Evolutionary conservation across 2,797 vertebrate genomes (phyloP).

Genomic region (Tragelaphus oryx): DNA sequence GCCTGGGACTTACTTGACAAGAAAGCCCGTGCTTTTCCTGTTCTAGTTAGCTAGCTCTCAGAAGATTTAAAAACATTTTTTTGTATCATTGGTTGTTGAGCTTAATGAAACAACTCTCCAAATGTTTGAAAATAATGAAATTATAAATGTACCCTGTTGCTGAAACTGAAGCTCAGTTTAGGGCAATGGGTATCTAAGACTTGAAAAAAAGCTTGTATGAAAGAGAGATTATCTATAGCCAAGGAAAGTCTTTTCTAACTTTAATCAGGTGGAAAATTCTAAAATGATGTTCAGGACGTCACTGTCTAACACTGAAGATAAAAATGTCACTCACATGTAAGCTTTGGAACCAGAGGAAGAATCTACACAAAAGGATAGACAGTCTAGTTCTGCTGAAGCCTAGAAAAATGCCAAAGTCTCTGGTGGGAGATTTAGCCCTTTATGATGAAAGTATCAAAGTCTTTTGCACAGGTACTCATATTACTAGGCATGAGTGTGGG

Average conservation of each 20-base stretch:
- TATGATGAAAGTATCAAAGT: background rate
- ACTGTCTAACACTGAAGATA: background rate
- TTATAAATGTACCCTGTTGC: background rate
- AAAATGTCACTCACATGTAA: background rate
- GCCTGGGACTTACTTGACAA: background rate
- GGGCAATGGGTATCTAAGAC: background rate
- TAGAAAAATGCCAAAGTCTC: background rate
- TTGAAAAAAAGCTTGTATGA: background rate
- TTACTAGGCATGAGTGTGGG: background rate
- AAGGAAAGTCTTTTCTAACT: background rate
- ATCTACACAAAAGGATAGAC: background rate
- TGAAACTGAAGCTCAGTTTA: background rate
- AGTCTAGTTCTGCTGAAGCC: background rate
- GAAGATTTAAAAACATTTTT: background rate
- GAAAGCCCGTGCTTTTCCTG: background rate
- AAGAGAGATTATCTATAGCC: background rate
- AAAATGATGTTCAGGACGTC: background rate
- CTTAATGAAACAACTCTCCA: background rate
- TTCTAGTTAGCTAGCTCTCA: background rate
- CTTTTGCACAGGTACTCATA: background rate
- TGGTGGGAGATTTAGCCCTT: background rate
- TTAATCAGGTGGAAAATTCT: constrained; percentile 16
- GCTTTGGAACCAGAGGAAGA: background rate
- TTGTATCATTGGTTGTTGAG: background rate
- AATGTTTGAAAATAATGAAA: background rate